Evolutionary conservation across 2,113 vertebrate species (phyloP), one percentile per base, ranked within the genome.

Genomic region (Rhombomys opimus): DNA sequence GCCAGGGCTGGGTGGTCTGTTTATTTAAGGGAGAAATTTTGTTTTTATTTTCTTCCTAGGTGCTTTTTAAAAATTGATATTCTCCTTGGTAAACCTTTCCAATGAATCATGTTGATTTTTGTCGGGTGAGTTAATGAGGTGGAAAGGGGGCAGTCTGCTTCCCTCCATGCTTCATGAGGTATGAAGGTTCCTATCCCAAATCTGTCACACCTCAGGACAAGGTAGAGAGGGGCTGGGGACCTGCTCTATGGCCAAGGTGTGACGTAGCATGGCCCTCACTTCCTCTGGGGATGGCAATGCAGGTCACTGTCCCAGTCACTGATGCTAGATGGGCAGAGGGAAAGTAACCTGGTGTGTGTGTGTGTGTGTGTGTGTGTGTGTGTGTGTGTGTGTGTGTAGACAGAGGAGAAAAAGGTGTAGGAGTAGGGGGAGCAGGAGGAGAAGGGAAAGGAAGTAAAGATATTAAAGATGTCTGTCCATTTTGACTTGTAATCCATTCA

Each of bases 81-180:
- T 84, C 35, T 94, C 35, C 52, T 85, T 95, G 85, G 9, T 30
- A 65, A 89, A 94, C 78, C 87, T 76, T 93, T 96, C 68, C 32
- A 91, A 22, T 91, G 76, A 96, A 95, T 96, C 52, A 78, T 61
- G 38, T 80, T 95, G 85, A 54, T 65, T 87, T 72, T 90, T 89
- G 20, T 81, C 57, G 41, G 90, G 78, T 65, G 84, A 8, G 68
- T 80, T 86, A 95, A 12, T 7, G 94, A 93, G 77, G 78, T 91
- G 90, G 52, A 87, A 94, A 95, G 86, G 87, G 91, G 73, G 14
- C 70, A 68, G 68, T 81, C 67, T 91, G 93, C 72, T 50, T 46
- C 18, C 10, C 63, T 84, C 22, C 30, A 38, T 18, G 20, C 32
- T 35, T 52, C 63, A 4, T 30, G 50, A 94, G 52, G 32, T 61